Base-by-base conservation (phyloP, 2,113 vertebrate species). In the Cyphomyrus discorhynchus region DNA sequence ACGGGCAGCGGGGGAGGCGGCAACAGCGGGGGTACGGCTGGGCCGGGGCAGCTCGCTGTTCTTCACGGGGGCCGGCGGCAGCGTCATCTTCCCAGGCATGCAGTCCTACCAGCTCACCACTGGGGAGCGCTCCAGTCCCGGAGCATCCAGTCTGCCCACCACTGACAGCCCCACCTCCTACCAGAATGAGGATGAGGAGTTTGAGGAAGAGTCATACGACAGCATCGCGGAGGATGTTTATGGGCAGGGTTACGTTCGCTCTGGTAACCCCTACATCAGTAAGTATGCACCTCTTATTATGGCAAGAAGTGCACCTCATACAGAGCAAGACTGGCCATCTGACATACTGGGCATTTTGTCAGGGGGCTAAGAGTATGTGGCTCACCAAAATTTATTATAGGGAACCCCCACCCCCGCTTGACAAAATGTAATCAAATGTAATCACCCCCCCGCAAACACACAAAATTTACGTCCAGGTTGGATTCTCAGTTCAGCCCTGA, bases 91-190 rank as follows among this genome's bases (percentile, higher is more conserved):
- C 56, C 95, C 97, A 0, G 95, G 98, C n/a, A 96, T 96, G 91
- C 98, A 96, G 93, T 93, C 98, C 90, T 98, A 98, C 0, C 93
- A 95, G 88, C 89, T 95, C 88, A 91, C 93, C 8, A 90, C 91
- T 87, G 97, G 97, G 58, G 98, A 97, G 84, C 96, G 97, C 92
- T 97, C 97, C 66, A 99, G 98, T 93, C 98, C 98, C 0, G 96
- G 97, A 0, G 97, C 97, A 90, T 98, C 97, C 94, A 99, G 98
- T 93, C 95, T 98, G 82, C 98, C 97, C 52, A 96, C 97, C 90
- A 98, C 98, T 0, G 98, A 99, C 94, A 99, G 98, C 89, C 98
- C 98, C 89, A 98, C 97, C 0, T 98, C 98, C 15, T 98, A 99
- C 91, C 97, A 98, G 92, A 97, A 98, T 0, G 97, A 98, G 24